Conservation (phyloP, 92 coral and sea anemone species). For the Epizoanthus rinbou region DNA sequence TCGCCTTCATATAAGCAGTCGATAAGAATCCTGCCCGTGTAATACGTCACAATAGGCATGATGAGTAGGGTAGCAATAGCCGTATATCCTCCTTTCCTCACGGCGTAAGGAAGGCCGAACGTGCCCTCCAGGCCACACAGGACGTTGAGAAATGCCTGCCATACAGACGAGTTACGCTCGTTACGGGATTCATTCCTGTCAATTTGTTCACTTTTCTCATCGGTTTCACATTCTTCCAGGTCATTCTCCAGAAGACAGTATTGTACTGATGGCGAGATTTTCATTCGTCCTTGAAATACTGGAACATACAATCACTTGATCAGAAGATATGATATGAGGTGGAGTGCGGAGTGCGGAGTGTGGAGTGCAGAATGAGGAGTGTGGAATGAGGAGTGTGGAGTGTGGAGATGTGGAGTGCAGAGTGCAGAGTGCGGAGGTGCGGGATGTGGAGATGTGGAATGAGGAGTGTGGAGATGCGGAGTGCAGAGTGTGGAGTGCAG, state of each 20-base stretch:
- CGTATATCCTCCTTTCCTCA: slow-evolving; percentile 28
- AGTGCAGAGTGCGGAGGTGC: too few species aligned
- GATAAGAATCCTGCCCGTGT: slow-evolving; percentile 33
- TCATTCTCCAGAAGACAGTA: slow-evolving; percentile 33
- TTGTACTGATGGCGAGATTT: slow-evolving; percentile 14
- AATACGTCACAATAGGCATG: slow-evolving; percentile 31
- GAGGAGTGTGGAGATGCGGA: too few species aligned
- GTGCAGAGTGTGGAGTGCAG: too few species aligned
- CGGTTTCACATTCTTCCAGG: neutral
- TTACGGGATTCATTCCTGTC: neutral
- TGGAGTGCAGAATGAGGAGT: too few species aligned
- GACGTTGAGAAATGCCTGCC: slow-evolving; percentile 36
- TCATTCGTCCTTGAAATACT: neutral
- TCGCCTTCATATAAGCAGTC: slow-evolving; percentile 40
- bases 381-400: too few species aligned
- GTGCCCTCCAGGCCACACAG: slow-evolving; percentile 40
- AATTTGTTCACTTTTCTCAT: slow-evolving; percentile 1
- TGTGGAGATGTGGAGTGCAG: too few species aligned
- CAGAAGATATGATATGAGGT: neutral
- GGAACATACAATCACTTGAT: neutral
- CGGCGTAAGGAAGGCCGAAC: slow-evolving; percentile 33
- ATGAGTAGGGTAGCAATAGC: slow-evolving; percentile 24
- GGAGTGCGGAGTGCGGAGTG: too few species aligned
- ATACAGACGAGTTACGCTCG: neutral
- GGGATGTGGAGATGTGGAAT: too few species aligned